Evolutionary conservation across 1,140 invertebrate genomes (phyloP), one percentile per base, ranked within the genome.

Genomic region (Cryptotermes secundus): DNA sequence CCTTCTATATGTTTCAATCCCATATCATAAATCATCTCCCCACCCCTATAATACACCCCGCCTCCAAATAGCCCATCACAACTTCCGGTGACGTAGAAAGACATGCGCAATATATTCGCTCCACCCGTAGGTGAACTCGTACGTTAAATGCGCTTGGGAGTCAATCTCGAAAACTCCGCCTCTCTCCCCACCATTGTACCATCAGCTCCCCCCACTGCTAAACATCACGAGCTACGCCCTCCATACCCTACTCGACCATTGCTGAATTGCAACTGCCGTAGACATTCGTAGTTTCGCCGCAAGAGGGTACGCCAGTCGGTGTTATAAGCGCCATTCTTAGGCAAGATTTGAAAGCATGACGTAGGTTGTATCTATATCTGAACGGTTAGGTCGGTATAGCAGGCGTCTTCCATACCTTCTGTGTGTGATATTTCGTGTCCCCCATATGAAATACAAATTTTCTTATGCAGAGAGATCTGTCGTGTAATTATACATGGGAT

Each of bases 1-100:
- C 80, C 42, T n/a, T 34, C 31, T 49, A 4, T 3, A 14, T 22
- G n/a, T 26, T 82, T 49, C 81, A 45, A 19, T 10, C 81, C 3
- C 81, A 49, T 82, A 82, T 82, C 81, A 72, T 72, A 82, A 82
- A 49, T 82, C 49, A 45, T 49, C 81, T 82, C 81, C 38, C 81
- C 81, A 34, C 81, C 81, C 35, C n/a, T 82, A 49, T 38, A 82
- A n/a, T 38, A 49, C 22, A 82, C 81, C 53, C 81, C 81, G 81
- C 81, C 81, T 59, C 31, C 53, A 49, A 59, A 16, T 49, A 53
- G 81, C 81, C 49, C 81, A 82, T 82, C 81, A 59, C 26, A 42
- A 82, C 81, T 82, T 82, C 81, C 81, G 81, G 81, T 82, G 81
- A 82, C 81, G 81, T 82, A 82, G 12, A 3, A 34, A 31, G n/a